phyloP scores from a whole-genome alignment of 2,888 invertebrate genomes.

The Cephus pygmeus region DNA sequence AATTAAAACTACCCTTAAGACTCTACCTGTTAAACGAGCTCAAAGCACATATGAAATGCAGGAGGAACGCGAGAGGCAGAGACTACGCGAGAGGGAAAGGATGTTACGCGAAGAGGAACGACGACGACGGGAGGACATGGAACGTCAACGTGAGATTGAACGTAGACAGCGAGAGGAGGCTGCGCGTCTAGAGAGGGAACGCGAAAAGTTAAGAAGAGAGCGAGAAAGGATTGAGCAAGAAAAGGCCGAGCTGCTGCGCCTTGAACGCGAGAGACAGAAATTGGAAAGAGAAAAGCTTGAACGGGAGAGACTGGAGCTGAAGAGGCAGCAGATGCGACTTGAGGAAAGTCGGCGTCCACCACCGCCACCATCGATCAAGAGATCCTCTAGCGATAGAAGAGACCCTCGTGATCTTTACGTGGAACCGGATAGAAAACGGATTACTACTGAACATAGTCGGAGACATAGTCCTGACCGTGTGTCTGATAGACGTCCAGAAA shows the following conservation, averaged over 20 bases:
- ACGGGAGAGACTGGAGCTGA: conserved; percentile 84
- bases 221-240: conserved; percentile 89
- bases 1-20: neutral
- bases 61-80: conserved; percentile 80
- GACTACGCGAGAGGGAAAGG: conserved; percentile 82
- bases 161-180: conserved; percentile 88
- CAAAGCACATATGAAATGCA: conserved; percentile 47
- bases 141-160: conserved; percentile 83
- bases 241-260: conserved; percentile 83
- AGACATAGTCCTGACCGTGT: conserved; percentile 57
- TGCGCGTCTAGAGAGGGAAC: conserved; percentile 81
- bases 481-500: conserved; percentile 55
- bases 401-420: conserved; percentile 59
- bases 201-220: conserved; percentile 84
- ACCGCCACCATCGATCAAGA: conserved; percentile 54
- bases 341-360: conserved; percentile 57
- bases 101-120: conserved; percentile 84
- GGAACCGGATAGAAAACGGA: conserved; percentile 59
- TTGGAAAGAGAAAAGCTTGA: conserved; percentile 78
- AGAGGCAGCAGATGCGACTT: conserved; percentile 78
- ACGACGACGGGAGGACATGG: conserved; percentile 81
- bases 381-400: conserved; percentile 56
- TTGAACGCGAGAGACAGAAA: conserved; percentile 87
- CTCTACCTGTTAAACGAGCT: neutral
- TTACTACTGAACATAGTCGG: conserved; percentile 55